Conservation (phyloP, 30 jellyfish, hydroid and myxozoan species). For the Rhopilema esculentum region DNA sequence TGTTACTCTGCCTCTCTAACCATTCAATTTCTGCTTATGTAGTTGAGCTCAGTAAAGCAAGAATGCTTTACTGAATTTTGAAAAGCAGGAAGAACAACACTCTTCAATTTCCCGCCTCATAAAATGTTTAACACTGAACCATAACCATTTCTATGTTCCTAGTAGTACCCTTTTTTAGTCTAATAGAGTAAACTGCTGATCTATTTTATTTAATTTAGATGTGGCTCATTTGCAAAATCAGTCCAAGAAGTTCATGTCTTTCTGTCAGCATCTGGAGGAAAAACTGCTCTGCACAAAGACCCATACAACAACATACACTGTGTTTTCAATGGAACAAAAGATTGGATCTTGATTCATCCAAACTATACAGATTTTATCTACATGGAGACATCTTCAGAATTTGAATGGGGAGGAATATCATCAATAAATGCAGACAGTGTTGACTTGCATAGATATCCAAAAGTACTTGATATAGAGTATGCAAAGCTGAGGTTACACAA, state of each 20-base stretch:
- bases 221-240: conserved; percentile 67
- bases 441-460: conserved; percentile 57
- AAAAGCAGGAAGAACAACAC: too few species aligned
- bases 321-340: conserved; percentile 81
- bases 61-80: too few species aligned
- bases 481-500: conserved; percentile 53
- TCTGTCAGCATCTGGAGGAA: conserved; percentile 76
- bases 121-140: too few species aligned
- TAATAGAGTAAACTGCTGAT: too few species aligned
- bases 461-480: conserved; percentile 10
- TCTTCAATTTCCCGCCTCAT: too few species aligned
- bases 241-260: conserved; percentile 78
- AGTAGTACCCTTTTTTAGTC: too few species aligned
- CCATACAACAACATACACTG: conserved; percentile 80
- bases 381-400: conserved; percentile 53
- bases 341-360: conserved; percentile 77
- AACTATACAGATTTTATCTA: conserved; percentile 42
- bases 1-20: too few species aligned
- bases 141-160: too few species aligned
- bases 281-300: conserved; percentile 77
- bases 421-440: conserved; percentile 53
- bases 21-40: too few species aligned
- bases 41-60: too few species aligned
- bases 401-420: conserved; percentile 84
- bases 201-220: conserved; percentile 4